Conservation (phyloP, 2,113 vertebrate species). For the Mungos mungo region DNA sequence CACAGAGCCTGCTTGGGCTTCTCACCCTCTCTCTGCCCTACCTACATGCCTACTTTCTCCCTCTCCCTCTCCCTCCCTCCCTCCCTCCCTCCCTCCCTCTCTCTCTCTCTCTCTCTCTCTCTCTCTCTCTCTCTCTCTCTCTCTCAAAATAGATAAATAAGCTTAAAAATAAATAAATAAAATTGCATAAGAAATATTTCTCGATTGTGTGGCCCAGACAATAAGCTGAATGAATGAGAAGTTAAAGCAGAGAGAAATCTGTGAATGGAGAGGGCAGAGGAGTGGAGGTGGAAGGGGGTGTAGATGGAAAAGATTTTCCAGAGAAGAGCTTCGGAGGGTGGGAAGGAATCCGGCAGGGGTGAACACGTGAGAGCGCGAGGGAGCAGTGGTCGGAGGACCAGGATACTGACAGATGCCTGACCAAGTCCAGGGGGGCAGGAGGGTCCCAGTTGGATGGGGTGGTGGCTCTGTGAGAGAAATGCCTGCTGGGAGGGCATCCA, state of each 20-base stretch:
- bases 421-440: not conserved
- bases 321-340: not conserved
- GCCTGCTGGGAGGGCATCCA: not conserved
- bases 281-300: fast-evolving
- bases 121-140: too few relatives aligned
- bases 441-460: not conserved
- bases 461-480: not conserved
- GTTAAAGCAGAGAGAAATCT: not conserved
- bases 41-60: too few relatives aligned
- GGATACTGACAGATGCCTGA: not conserved
- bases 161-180: not conserved
- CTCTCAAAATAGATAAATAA: too few relatives aligned
- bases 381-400: fast-evolving
- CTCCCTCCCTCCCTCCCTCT: too few relatives aligned
- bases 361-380: fast-evolving
- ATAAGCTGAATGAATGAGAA: not conserved
- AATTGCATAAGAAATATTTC: not conserved
- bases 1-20: too few relatives aligned
- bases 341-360: not conserved
- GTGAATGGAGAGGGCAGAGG: not conserved
- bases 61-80: too few relatives aligned
- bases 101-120: too few relatives aligned
- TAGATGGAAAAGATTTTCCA: not conserved
- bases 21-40: too few relatives aligned
- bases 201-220: not conserved